phyloP scores from a whole-genome alignment of 2,888 invertebrate genomes.

The Caenorhabditis sinica region DNA sequence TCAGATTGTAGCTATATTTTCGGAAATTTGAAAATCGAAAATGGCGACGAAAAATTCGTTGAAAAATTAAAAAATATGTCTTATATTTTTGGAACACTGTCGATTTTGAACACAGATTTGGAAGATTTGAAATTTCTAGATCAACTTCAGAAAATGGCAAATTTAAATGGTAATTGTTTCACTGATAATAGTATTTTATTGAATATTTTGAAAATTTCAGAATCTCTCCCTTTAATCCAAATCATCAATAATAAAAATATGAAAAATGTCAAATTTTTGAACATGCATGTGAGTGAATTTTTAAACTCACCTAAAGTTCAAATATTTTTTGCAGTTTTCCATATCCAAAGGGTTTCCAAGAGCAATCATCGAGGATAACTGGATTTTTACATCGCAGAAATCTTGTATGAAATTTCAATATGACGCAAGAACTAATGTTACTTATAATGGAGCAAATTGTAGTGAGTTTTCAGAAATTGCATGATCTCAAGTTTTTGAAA shows the following conservation, averaged over 20 bases:
- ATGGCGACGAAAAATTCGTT: conserved; percentile 3
- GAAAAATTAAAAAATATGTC: not conserved
- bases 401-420: conserved; percentile 13
- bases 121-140: not conserved
- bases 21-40: conserved; percentile 8
- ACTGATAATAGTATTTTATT: not conserved
- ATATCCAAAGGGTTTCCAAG: not conserved
- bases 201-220: not conserved
- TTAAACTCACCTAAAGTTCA: not conserved
- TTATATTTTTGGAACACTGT: not conserved
- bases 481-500: no score
- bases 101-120: conserved; percentile 12
- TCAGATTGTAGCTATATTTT: not conserved
- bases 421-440: not conserved
- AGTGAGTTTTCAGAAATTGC: no score
- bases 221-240: conserved; percentile 3
- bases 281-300: not conserved
- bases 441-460: conserved; percentile 5
- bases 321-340: not conserved
- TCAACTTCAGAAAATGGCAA: not conserved
- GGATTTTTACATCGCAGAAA: not conserved
- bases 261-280: not conserved
- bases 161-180: conserved; percentile 5
- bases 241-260: not conserved
- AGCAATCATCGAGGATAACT: not conserved